These are phyloP conservation scores for Nemopilema nomurai DNA, from an alignment of 30 jellyfish, hydroid and myxozoan species.

Conservation along the genomic window DNA sequence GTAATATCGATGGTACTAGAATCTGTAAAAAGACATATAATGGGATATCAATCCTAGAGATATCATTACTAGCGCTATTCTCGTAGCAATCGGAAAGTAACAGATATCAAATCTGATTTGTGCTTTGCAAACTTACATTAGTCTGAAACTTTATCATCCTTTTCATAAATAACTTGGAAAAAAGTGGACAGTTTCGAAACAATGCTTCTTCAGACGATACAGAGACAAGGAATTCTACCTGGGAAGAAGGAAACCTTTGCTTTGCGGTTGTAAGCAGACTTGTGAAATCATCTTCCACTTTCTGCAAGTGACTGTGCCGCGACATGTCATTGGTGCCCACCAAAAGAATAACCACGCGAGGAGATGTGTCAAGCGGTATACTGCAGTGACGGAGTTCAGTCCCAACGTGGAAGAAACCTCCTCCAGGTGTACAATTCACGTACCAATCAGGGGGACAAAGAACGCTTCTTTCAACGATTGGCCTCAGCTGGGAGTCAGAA, in stretches of 20 bases:
- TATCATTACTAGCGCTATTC: too few relatives aligned
- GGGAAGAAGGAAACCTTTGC: constrained; percentile 8
- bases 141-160: too few relatives aligned
- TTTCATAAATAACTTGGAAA: too few relatives aligned
- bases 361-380: neutral
- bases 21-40: neutral
- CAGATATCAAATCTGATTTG: too few relatives aligned
- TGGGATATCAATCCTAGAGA: too few relatives aligned
- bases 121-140: too few relatives aligned
- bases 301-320: neutral
- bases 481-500: constrained; percentile 32
- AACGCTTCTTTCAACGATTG: constrained; percentile 5
- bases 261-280: neutral
- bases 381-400: neutral
- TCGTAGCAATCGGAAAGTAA: too few relatives aligned
- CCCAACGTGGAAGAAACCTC: neutral
- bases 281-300: neutral
- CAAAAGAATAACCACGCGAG: constrained; percentile 12
- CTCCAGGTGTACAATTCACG: constrained; percentile 41
- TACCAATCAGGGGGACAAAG: constrained; percentile 17
- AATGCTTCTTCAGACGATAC: too few relatives aligned
- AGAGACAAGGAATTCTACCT: neutral
- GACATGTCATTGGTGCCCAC: constrained; percentile 33
- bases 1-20: constrained; percentile 1
- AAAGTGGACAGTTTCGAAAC: too few relatives aligned